phyloP scores from a whole-genome alignment of 2,888 invertebrate genomes.

The Heliothis peltigera region DNA sequence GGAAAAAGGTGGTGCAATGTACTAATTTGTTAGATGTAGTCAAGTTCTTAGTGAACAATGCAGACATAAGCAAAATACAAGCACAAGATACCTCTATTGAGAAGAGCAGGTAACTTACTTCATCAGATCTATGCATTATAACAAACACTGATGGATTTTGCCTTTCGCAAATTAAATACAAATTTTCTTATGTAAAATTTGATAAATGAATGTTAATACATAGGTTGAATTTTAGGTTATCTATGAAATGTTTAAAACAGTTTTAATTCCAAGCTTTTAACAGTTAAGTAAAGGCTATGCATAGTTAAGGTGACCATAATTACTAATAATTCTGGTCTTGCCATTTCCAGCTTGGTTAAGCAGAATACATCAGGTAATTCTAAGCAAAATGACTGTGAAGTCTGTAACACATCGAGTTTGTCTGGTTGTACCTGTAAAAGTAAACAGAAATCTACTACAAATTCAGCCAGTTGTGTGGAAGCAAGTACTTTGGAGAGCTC shows the following conservation, averaged over 20 bases:
- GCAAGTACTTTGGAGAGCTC: slow-evolving; percentile 66
- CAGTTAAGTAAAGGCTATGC: too few species aligned
- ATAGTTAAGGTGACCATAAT: too few species aligned
- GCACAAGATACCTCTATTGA: slow-evolving; percentile 65
- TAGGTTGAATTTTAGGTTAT: neutral
- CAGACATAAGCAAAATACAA: slow-evolving; percentile 79
- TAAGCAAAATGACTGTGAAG: slow-evolving; percentile 69
- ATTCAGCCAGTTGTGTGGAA: slow-evolving; percentile 59
- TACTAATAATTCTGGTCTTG: neutral
- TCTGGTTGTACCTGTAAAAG: slow-evolving; percentile 71
- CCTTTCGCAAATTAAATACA: too few species aligned
- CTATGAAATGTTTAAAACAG: neutral
- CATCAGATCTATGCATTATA: neutral
- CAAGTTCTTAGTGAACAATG: slow-evolving; percentile 76
- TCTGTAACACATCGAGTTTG: slow-evolving; percentile 69
- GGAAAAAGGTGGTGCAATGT: slow-evolving; percentile 81
- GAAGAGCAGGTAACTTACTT: slow-evolving; percentile 68
- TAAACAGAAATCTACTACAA: slow-evolving; percentile 49
- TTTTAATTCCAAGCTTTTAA: too few species aligned
- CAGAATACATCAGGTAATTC: slow-evolving; percentile 49
- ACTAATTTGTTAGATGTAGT: slow-evolving; percentile 82
- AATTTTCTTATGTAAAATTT: neutral
- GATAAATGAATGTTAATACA: neutral
- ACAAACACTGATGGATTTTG: too few species aligned
- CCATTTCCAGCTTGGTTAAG: slow-evolving; percentile 64